A percentile compares a stretch with the other conserved stretches of the same genome.
Evolutionary conservation across 2,888 invertebrate genomes (phyloP).

Genomic region (Drosophila parthenogenetica): DNA sequence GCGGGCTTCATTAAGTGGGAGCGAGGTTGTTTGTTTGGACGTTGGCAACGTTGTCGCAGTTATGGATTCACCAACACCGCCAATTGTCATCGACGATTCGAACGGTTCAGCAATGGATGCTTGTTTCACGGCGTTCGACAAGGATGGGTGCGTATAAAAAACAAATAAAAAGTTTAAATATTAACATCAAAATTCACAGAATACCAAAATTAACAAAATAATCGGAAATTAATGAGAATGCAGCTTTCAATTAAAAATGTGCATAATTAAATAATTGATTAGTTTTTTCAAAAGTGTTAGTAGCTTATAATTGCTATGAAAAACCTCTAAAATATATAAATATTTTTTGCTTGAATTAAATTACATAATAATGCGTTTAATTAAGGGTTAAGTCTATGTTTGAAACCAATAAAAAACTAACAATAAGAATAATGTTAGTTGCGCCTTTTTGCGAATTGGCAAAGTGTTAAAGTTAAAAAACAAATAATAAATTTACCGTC

Average conservation of each 20-base stretch:
- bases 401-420: neutral
- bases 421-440: conserved; percentile 16
- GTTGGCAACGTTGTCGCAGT: conserved; percentile 69
- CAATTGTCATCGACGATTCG: conserved; percentile 86
- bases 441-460: conserved; percentile 2
- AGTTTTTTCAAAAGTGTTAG: neutral
- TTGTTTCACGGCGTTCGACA: conserved; percentile 95
- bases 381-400: conserved; percentile 9
- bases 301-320: neutral
- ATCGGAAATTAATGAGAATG: neutral
- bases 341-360: neutral
- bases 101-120: conserved; percentile 92
- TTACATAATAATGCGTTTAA: conserved; percentile 37
- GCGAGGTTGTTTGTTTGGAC: conserved; percentile 57
- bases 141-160: conserved; percentile 90
- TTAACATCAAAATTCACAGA: neutral
- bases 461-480: conserved; percentile 26
- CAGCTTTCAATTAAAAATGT: neutral
- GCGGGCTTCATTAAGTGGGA: conserved; percentile 65
- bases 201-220: neutral
- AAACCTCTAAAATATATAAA: neutral
- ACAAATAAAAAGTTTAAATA: conserved; percentile 3
- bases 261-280: neutral
- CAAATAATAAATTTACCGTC: conserved; percentile 22
- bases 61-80: conserved; percentile 85